A percentile compares a stretch with the other conserved stretches of the same genome.
Conservation (phyloP, 2,113 vertebrate species). For the Ptilonorhynchus violaceus region DNA sequence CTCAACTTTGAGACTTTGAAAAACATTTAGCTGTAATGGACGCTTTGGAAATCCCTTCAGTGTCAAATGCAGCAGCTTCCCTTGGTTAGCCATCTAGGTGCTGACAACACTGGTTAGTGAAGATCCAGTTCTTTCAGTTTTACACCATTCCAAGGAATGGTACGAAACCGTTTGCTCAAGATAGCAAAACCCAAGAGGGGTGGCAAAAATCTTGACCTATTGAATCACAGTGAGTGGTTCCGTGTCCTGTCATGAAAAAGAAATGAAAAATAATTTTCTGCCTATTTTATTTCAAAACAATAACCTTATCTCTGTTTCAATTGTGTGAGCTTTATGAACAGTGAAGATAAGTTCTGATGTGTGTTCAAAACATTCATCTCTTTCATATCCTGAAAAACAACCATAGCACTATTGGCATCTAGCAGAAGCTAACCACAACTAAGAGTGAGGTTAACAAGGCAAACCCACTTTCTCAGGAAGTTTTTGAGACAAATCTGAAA, state of each 20-base stretch:
- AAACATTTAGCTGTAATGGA: not conserved
- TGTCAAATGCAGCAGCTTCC: not conserved
- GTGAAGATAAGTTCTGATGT: not conserved
- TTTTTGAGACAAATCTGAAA: constrained; percentile 43
- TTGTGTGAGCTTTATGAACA: not conserved
- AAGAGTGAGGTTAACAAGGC: not conserved
- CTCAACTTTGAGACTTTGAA: not conserved
- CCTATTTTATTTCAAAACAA: not conserved
- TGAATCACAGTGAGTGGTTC: not conserved
- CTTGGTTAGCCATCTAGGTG: not conserved
- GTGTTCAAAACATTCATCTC: not conserved
- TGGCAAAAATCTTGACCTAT: not conserved
- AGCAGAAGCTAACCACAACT: not conserved
- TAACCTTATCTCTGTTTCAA: not conserved
- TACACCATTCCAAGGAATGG: not conserved
- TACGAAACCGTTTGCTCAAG: not conserved
- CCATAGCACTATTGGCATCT: not conserved
- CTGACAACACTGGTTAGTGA: not conserved
- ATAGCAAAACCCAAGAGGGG: not conserved
- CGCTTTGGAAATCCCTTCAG: not conserved
- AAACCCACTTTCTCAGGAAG: constrained; percentile 26
- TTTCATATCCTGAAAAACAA: not conserved
- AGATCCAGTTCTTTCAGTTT: not conserved
- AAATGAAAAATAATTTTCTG: not conserved
- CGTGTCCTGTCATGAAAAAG: not conserved